Base-by-base conservation (phyloP, 2,888 invertebrate species). In the Bombylius major region DNA sequence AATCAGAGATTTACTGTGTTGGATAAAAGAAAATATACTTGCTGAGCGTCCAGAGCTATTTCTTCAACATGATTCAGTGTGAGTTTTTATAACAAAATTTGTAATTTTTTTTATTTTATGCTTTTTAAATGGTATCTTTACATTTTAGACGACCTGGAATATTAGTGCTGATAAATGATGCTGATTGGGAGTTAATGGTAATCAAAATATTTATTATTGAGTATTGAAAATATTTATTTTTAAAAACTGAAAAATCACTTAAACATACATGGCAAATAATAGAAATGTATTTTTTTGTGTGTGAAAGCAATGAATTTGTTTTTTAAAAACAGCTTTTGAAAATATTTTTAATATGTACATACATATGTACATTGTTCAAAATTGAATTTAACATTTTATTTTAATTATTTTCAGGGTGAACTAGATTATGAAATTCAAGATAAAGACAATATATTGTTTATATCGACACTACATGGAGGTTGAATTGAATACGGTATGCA, bases 101-200 rank as follows among this genome's bases (percentile, higher is more conserved):
- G 50, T 23, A 23, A 1, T n/a, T 32, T 34, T 42, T 5, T 44
- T 44, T 5, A n/a, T n/a, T n/a, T 75, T 67, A 11, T 5, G 31
- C 4, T 44, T 4, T 36, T 71, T 54, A 65, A 80, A 80, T 61
- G 75, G 8, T 31, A 14, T 52, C 48, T 14, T 23, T 50, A 9
- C 14, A 32, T 53, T 50, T 13, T 47, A 74, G 73, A 1, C 68
- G 96, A 51, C 95, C 96, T 0, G 97, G 97, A 4, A 97, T 98
- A 59, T 75, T 98, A 51, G 95, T 98, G 1, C 75, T 98, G 4
- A 82, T 98, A 9, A 98, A 98, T 69, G 96, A 98, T 64, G 81
- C 88, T 0, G 98, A 98, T 69, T 98, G 97, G 97, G 96, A 98
- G 72, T 75, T 98, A 14, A 71, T 84, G 72, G 74, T 61, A 23